Evolutionary conservation across 2,888 invertebrate genomes (phyloP).

Genomic region (Achlya flavicornis): DNA sequence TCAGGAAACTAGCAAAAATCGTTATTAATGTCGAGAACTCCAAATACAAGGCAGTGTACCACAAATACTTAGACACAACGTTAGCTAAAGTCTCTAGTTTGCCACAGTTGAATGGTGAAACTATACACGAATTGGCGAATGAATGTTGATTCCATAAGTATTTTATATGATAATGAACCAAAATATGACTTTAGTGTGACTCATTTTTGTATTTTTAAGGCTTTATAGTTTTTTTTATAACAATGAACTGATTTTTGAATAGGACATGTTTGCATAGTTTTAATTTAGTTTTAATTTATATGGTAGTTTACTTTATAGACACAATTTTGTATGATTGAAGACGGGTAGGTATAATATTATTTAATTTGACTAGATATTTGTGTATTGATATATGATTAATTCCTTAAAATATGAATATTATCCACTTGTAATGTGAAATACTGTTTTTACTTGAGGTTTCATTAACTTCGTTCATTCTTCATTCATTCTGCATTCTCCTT

Average conservation of each 20-base stretch:
- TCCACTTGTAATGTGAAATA: neutral
- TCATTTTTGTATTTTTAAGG: slow-evolving; percentile 24
- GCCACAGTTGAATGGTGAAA: slow-evolving; percentile 83
- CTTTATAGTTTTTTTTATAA: slow-evolving; percentile 31
- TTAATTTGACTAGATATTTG: slow-evolving; percentile 33
- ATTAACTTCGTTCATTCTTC: neutral
- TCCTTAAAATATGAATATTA: neutral
- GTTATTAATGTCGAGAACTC: slow-evolving; percentile 87
- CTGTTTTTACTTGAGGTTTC: neutral
- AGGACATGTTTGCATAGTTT: slow-evolving; percentile 53
- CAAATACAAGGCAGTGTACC: slow-evolving; percentile 88
- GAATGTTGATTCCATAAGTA: slow-evolving; percentile 27
- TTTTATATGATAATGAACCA: slow-evolving; percentile 23
- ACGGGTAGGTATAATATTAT: slow-evolving; percentile 35
- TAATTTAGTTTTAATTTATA: slow-evolving; percentile 45
- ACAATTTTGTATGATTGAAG: slow-evolving; percentile 46
- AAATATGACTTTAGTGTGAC: slow-evolving; percentile 21
- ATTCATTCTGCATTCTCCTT: neutral
- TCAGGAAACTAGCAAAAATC: slow-evolving; percentile 87
- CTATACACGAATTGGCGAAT: slow-evolving; percentile 57
- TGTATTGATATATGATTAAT: slow-evolving; percentile 3
- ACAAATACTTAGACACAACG: slow-evolving; percentile 85
- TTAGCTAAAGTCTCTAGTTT: slow-evolving; percentile 86
- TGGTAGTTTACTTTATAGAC: slow-evolving; percentile 57
- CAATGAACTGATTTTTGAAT: slow-evolving; percentile 60